Conservation (phyloP, 2,113 vertebrate genomes). For the Gavia stellata region DNA sequence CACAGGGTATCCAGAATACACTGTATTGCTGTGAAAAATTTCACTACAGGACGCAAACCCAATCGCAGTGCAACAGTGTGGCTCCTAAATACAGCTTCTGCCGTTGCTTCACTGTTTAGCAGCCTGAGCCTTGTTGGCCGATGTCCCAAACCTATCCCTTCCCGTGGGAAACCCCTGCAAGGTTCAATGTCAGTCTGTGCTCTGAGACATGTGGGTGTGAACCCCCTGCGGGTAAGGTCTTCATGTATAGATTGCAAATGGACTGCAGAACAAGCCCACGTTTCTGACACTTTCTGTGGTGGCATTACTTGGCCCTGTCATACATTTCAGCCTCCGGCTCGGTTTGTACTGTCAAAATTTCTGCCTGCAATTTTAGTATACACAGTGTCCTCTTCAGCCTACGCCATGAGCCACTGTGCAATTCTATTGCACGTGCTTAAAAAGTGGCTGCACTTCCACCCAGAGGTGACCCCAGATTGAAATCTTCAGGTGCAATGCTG, state of each 20-base stretch:
- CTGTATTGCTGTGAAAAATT: background rate
- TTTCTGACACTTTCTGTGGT: background rate
- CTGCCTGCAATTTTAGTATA: background rate
- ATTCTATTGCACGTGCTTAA: accelerated
- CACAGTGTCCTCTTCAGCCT: too few relatives aligned
- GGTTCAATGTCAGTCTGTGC: background rate
- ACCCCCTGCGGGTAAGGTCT: background rate
- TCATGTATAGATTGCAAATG: background rate
- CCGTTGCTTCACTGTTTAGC: background rate
- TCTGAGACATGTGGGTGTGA: accelerated
- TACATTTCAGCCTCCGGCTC: background rate
- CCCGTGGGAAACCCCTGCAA: background rate
- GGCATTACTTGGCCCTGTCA: background rate
- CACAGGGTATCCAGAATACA: accelerated
- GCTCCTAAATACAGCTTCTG: background rate
- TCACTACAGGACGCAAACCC: background rate
- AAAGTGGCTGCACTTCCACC: background rate
- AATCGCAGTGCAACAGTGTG: background rate
- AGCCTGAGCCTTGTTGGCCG: background rate
- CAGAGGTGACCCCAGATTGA: background rate
- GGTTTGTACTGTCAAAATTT: background rate
- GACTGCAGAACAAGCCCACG: background rate
- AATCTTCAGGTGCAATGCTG: background rate
- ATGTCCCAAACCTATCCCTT: background rate
- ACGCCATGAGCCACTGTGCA: accelerated